Evolutionary conservation across 2,113 vertebrate genomes (phyloP).

Genomic region (Nannospalax galili): DNA sequence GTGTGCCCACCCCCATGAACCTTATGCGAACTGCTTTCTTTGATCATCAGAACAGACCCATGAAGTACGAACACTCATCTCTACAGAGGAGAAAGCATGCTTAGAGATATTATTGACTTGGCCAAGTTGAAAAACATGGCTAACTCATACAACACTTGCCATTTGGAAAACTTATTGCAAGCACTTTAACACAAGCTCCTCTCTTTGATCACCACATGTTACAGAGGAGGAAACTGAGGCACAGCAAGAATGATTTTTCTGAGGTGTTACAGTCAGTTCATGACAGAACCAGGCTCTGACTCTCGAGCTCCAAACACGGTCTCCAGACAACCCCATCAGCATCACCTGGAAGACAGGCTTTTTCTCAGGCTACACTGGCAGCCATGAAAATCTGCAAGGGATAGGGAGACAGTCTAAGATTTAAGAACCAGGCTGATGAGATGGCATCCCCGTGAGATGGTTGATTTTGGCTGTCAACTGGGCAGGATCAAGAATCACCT

Average conservation of each 20-base stretch:
- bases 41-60: conserved; percentile 39
- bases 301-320: neutral
- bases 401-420: neutral
- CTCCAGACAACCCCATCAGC: too few species aligned
- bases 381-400: neutral
- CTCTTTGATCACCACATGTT: neutral
- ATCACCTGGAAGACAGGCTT: neutral
- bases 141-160: neutral
- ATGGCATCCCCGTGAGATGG: too few species aligned
- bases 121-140: neutral
- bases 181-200: neutral
- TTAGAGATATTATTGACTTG: neutral
- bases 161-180: neutral
- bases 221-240: neutral
- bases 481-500: neutral
- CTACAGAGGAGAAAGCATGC: neutral
- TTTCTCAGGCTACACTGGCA: neutral
- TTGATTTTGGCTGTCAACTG: neutral
- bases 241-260: neutral
- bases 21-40: neutral
- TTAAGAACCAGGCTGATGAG: neutral
- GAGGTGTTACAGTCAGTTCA: neutral
- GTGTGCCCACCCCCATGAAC: neutral
- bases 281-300: neutral
- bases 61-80: neutral